phyloP scores from a whole-genome alignment of 1,140 invertebrate species.

The Drosophila neocordata region DNA sequence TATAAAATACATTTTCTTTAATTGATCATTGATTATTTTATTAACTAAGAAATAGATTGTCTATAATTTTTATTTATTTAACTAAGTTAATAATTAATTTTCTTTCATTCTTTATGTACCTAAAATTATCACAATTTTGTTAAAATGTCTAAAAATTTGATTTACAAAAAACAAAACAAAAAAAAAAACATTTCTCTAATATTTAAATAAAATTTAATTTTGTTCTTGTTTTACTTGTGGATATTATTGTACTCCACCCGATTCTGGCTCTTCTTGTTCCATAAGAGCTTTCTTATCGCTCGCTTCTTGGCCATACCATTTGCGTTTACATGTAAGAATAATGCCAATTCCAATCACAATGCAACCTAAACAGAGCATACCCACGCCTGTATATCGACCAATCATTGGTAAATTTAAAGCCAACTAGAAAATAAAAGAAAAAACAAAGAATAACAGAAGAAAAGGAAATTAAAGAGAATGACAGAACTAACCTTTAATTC shows the following conservation, averaged over 20 bases:
- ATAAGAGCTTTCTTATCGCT: constrained; percentile 47
- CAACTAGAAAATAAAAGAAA: constrained; percentile 37
- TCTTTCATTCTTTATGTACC: background rate
- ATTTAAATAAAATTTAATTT: background rate
- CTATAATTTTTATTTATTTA: too few species aligned
- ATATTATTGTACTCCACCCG: background rate
- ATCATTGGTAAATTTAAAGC: constrained; percentile 59
- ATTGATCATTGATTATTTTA: too few species aligned
- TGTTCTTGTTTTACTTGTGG: background rate
- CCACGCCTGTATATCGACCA: constrained; percentile 62
- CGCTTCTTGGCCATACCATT: constrained; percentile 60
- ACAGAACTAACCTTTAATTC: constrained; percentile 53
- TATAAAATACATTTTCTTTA: too few species aligned
- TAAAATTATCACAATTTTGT: background rate
- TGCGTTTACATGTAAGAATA: constrained; percentile 52
- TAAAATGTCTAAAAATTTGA: background rate
- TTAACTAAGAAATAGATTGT: too few species aligned
- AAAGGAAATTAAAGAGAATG: background rate
- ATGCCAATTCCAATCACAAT: constrained; percentile 50
- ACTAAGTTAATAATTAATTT: background rate
- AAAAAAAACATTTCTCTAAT: background rate
- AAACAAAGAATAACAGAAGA: background rate
- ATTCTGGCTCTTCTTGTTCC: constrained; percentile 1
- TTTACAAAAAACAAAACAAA: too few species aligned
- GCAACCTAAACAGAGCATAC: constrained; percentile 54